Evolutionary conservation across 53 echinoderm and acorn worm species (phyloP).

Genomic region (Zoroaster sp.): DNA sequence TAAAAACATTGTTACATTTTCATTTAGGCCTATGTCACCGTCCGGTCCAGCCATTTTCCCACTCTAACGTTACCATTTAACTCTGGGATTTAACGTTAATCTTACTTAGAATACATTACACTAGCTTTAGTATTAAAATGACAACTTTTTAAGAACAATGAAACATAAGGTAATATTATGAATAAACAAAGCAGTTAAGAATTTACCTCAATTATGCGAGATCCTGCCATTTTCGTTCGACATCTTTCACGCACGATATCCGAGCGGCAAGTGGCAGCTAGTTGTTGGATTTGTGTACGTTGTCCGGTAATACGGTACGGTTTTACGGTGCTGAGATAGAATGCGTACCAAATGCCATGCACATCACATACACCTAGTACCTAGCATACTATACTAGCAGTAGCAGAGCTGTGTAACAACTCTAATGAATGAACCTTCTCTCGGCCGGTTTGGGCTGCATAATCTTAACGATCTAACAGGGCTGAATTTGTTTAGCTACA

Average conservation of each 20-base stretch:
- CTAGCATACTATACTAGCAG: too few species aligned
- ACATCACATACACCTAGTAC: too few species aligned
- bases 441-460: background rate
- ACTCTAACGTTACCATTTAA: too few species aligned
- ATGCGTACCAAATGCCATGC: background rate
- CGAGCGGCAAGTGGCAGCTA: constrained; percentile 14
- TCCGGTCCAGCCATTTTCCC: too few species aligned
- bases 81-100: too few species aligned
- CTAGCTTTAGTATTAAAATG: background rate
- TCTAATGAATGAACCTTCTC: background rate
- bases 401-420: too few species aligned
- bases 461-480: background rate
- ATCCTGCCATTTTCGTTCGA: constrained; percentile 25
- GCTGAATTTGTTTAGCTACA: background rate
- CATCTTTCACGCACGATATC: constrained; percentile 30
- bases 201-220: constrained; percentile 29
- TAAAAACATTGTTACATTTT: too few species aligned
- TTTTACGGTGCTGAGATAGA: background rate
- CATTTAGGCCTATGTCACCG: too few species aligned
- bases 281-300: background rate
- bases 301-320: background rate
- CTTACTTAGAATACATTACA: too few species aligned
- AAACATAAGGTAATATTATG: background rate
- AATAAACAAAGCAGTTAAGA: background rate
- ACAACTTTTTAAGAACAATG: background rate